These are phyloP conservation scores for Ochotona curzoniae DNA, from an alignment of 2,113 vertebrate genomes.

Conservation along the genomic window DNA sequence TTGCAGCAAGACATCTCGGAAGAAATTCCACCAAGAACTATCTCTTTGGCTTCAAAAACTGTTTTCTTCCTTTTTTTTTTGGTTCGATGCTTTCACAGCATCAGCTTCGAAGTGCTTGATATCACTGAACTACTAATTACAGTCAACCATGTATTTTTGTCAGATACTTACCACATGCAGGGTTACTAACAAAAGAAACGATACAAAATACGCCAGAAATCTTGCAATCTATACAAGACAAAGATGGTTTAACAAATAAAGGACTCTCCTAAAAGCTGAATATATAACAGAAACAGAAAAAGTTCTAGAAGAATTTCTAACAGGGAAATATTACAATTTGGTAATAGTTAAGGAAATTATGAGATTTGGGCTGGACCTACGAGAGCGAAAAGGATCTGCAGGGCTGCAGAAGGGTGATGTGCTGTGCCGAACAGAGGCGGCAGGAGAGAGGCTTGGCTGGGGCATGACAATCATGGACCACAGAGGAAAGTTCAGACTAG, in stretches of 20 bases:
- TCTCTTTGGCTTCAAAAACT: slow-evolving; percentile 53
- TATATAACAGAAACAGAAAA: not conserved
- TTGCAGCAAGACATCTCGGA: not conserved
- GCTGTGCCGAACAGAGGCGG: too few relatives aligned
- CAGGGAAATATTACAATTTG: not conserved
- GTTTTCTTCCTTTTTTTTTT: slow-evolving; percentile 47
- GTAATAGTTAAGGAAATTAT: not conserved
- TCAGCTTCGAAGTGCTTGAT: slow-evolving; percentile 29
- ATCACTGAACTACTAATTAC: not conserved
- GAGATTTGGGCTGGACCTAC: not conserved
- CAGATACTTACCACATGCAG: not conserved
- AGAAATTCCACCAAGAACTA: slow-evolving; percentile 55
- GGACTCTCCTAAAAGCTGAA: not conserved
- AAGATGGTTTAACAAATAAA: not conserved
- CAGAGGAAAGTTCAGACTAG: not conserved
- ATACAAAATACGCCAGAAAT: not conserved
- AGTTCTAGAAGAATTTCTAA: not conserved
- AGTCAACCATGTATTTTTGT: not conserved
- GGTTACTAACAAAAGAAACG: not conserved
- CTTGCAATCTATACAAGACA: not conserved
- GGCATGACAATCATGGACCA: not conserved
- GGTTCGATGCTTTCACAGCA: slow-evolving; percentile 37
- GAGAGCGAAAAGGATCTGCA: not conserved
- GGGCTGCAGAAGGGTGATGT: not conserved
- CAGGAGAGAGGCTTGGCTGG: not conserved